A percentile compares a stretch with the other conserved stretches of the same genome.
These are phyloP conservation scores for Stylophora pistillata DNA, from an alignment of 64 coral and sea anemone species.

Conservation along the genomic window DNA sequence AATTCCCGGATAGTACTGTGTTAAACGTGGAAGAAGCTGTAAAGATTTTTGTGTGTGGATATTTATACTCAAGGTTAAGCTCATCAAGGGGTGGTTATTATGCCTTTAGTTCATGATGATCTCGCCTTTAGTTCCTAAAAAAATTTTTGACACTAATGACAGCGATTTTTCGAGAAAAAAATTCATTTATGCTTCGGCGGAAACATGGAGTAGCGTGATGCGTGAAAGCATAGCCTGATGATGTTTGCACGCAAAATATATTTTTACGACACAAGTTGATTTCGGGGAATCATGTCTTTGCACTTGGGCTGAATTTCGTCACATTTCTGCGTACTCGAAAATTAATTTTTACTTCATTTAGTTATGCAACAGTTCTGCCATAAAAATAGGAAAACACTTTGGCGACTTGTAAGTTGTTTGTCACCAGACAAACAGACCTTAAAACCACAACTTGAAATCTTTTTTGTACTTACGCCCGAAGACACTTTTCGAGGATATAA, in stretches of 20 bases:
- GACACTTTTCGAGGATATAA: background rate
- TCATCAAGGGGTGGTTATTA: background rate
- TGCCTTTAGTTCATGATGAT: constrained; percentile 1
- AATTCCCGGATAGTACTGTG: background rate
- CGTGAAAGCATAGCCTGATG: background rate
- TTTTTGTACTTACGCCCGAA: background rate
- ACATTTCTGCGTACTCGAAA: background rate
- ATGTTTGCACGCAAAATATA: constrained; percentile 24
- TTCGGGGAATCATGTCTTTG: background rate
- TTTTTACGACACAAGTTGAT: background rate
- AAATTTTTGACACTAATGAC: background rate
- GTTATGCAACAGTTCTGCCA: background rate
- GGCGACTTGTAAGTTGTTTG: background rate
- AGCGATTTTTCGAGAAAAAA: background rate
- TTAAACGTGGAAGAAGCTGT: background rate
- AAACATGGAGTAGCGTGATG: background rate
- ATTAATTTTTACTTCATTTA: background rate
- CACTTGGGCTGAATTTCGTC: background rate
- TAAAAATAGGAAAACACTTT: background rate
- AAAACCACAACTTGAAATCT: background rate
- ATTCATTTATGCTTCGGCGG: background rate
- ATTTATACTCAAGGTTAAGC: background rate
- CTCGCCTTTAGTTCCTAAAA: background rate
- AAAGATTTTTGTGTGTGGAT: background rate
- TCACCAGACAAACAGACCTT: constrained; percentile 4